Evolutionary conservation across 2,797 vertebrate species (phyloP).

Genomic region (Fistularia tabacaria): DNA sequence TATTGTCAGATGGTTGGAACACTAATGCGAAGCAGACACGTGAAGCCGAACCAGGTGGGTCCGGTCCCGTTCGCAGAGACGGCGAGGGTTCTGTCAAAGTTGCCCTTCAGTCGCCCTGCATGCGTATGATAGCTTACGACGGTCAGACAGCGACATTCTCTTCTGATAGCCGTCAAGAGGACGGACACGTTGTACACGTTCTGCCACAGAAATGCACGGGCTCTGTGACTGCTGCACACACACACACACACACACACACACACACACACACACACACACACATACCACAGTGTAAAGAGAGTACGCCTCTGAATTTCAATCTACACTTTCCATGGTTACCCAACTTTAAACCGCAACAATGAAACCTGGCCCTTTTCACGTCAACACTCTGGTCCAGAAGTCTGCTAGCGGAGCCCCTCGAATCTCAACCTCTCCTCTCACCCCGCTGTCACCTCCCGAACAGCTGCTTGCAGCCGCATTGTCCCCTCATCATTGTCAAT

Average conservation of each 20-base stretch:
- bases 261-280: too few species aligned
- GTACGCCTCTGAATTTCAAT: conserved; percentile 1
- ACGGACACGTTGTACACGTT: conserved; percentile 1
- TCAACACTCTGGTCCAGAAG: conserved; percentile 21
- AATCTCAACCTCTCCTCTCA: conserved; percentile 50
- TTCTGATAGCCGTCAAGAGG: neutral
- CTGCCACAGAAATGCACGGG: neutral
- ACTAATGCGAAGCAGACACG: conserved; percentile 62
- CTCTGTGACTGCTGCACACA: conserved; percentile 9
- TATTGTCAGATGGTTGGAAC: conserved; percentile 54
- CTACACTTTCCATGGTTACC: neutral
- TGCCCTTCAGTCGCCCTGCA: conserved; percentile 10
- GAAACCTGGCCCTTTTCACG: conserved; percentile 27
- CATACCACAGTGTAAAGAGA: too few species aligned
- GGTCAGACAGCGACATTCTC: conserved; percentile 2
- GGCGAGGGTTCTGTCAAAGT: conserved; percentile 16
- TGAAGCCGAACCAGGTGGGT: conserved; percentile 62
- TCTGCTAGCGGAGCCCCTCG: conserved; percentile 30
- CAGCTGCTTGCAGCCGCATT: conserved; percentile 65
- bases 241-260: neutral
- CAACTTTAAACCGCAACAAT: conserved; percentile 14
- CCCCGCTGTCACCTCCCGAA: conserved; percentile 62
- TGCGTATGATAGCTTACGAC: conserved; percentile 2
- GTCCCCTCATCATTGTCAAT: conserved; percentile 63
- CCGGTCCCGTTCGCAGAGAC: conserved; percentile 38